phyloP scores from a whole-genome alignment of 2,797 vertebrate species.

The Clarias pachynema region DNA sequence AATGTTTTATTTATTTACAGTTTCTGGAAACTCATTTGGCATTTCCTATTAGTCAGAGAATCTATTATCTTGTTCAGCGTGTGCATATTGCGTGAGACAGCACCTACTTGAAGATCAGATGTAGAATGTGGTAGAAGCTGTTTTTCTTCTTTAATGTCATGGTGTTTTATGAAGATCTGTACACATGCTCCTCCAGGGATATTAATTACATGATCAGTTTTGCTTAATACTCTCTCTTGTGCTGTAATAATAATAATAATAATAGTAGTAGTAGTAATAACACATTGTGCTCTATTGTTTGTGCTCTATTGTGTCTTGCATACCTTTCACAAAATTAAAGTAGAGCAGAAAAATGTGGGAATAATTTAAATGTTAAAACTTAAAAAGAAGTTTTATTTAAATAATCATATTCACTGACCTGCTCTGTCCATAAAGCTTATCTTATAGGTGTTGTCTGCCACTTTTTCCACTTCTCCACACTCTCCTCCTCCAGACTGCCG shows the following conservation, averaged over 20 bases:
- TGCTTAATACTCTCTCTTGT: conserved; percentile 63
- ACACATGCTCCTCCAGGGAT: conserved; percentile 44
- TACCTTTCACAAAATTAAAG: background rate
- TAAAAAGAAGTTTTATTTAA: background rate
- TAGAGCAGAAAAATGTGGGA: background rate
- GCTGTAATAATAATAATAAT: conserved; percentile 41
- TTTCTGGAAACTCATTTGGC: background rate
- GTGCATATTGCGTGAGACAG: background rate
- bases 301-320: background rate
- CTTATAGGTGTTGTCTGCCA: conserved; percentile 42
- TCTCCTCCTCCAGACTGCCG: conserved; percentile 63
- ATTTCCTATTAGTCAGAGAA: background rate
- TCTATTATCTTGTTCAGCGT: background rate
- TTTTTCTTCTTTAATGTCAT: conserved; percentile 16
- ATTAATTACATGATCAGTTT: conserved; percentile 53
- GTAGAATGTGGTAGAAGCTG: conserved; percentile 5
- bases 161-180: conserved; percentile 44
- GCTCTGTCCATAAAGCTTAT: conserved; percentile 56
- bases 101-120: conserved; percentile 6
- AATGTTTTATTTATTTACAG: background rate
- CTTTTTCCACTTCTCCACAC: conserved; percentile 53
- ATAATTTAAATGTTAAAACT: background rate
- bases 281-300: background rate
- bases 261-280: background rate
- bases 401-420: conserved; percentile 48